Evolutionary conservation across 2,113 vertebrate genomes (phyloP).

Genomic region (Blennius ocellaris): DNA sequence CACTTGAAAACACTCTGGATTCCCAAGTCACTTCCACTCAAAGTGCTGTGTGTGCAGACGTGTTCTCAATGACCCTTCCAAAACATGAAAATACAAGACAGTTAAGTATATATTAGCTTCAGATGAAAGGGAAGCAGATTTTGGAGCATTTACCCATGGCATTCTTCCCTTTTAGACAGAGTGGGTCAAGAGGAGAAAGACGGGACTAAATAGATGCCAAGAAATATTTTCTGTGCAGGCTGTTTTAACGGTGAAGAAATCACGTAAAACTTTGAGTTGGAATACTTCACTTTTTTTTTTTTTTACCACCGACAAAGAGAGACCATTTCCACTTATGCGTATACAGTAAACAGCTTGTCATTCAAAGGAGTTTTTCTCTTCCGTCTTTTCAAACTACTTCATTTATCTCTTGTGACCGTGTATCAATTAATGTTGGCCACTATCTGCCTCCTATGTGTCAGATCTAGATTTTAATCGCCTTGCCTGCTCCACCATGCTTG

Average conservation of each 20-base stretch:
- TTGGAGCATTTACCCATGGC: background rate
- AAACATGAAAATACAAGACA: background rate
- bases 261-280: too few relatives aligned
- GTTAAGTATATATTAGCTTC: background rate
- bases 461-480: background rate
- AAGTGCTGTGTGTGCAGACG: background rate
- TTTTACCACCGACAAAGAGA: background rate
- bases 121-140: background rate
- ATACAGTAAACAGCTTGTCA: background rate
- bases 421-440: background rate
- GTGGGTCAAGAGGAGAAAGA: background rate
- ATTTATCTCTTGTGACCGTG: background rate
- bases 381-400: background rate
- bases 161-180: background rate
- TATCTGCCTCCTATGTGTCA: background rate
- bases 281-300: too few relatives aligned
- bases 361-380: background rate
- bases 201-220: background rate
- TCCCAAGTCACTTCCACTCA: background rate
- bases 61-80: background rate
- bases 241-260: background rate
- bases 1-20: background rate
- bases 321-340: background rate
- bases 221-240: background rate
- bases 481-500: conserved; percentile 7